Evolutionary conservation across 2,113 vertebrate species (phyloP).

Genomic region (Scomber japonicus): DNA sequence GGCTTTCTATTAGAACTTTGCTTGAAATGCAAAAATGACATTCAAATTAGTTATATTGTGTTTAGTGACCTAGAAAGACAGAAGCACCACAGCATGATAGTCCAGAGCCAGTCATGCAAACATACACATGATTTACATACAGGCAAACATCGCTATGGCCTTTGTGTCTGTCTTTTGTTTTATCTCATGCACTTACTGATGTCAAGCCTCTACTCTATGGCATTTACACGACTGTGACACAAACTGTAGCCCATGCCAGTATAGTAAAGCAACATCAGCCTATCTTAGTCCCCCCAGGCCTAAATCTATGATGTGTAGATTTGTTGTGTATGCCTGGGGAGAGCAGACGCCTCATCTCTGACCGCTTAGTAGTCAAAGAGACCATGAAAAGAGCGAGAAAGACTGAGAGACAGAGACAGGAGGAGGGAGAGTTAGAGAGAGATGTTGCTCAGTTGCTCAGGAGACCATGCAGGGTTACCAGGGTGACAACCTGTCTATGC

Average conservation of each 20-base stretch:
- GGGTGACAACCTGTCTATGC: slow-evolving; percentile 73
- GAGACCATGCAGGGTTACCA: slow-evolving; percentile 73
- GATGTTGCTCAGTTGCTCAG: slow-evolving; percentile 72
- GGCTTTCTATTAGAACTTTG: slow-evolving; percentile 1
- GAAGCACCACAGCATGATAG: slow-evolving; percentile 5
- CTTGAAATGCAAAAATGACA: slow-evolving; percentile 74
- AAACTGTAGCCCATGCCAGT: slow-evolving; percentile 25
- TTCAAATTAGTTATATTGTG: slow-evolving; percentile 67
- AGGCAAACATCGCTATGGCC: slow-evolving; percentile 45
- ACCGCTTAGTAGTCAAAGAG: slow-evolving; percentile 50
- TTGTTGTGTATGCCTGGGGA: slow-evolving; percentile 57
- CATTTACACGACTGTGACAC: slow-evolving; percentile 55
- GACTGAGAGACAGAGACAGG: slow-evolving; percentile 49
- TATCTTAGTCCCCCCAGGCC: slow-evolving; percentile 20
- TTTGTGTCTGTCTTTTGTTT: slow-evolving; percentile 26
- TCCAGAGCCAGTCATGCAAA: slow-evolving; percentile 37
- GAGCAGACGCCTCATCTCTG: slow-evolving; percentile 45
- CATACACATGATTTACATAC: slow-evolving; percentile 64
- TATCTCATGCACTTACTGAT: slow-evolving; percentile 24
- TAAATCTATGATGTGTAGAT: slow-evolving; percentile 67
- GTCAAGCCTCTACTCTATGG: slow-evolving; percentile 48
- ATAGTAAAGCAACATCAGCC: slow-evolving; percentile 30
- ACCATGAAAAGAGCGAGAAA: slow-evolving; percentile 14
- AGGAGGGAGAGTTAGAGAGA: slow-evolving; percentile 55
- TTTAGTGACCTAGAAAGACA: slow-evolving; percentile 54